Evolutionary conservation across 2,888 invertebrate species (phyloP), one percentile per base, ranked within the genome.

Genomic region (Eugnorisma glareosa): DNA sequence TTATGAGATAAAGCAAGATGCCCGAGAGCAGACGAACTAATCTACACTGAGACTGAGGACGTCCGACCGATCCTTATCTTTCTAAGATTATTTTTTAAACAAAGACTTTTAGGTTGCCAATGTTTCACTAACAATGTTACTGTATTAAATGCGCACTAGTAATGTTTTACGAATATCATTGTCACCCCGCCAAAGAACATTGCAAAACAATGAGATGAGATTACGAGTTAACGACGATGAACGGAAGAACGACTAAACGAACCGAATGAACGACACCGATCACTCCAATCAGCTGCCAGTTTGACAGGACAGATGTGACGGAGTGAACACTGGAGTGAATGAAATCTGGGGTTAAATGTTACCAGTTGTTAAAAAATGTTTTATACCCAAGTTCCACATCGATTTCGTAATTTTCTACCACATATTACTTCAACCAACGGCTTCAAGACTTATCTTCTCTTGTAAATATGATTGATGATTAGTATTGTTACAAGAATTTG

Each of bases 1-100:
- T 93, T 92, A 86, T 78, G 89, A 92, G 93, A 93, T 93, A 93
- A 92, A 90, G 81, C 89, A 89, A 89, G 86, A 91, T 88, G 90
- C 88, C 84, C 78, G 79, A 86, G 88, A 88, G 89, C 89, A 93
- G 92, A 94, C 96, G 94, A 96, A 97, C 95, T 97, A 97, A 97
- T 97, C 97, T 97, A 92, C 97, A 94, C 97, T 97, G 97, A 97
- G 97, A 97, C 96, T 96, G 97, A 97, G 97, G 93, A 94, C 96
- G 94, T 92, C 92, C 90, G 91, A 86, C 76, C 72, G 83, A 83
- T 84, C 86, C 67, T 89, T 91, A 91, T 89, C 89, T 87, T 79
- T 75, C 59, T 77, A n/a, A 66, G 73, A 67, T 81, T 13, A 73
- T 75, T 76, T 74, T 67, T 76, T 57, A 51, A 70, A 82, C 75